Base-by-base conservation (phyloP, 2,113 vertebrate genomes). In the Bos taurus region DNA sequence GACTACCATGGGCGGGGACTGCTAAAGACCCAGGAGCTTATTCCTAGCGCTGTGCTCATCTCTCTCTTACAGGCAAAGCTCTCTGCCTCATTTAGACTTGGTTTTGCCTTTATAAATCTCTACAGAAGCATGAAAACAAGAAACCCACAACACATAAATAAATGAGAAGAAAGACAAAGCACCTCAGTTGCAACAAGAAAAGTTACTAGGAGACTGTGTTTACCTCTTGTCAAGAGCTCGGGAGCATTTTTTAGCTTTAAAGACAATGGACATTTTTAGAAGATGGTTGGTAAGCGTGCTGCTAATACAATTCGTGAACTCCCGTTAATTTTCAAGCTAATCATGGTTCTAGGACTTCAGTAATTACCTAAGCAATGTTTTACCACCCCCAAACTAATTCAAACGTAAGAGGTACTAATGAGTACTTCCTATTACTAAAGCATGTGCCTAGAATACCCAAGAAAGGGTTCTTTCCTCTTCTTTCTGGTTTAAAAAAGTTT, bases 361-460 rank as follows among this genome's bases (percentile, higher is more conserved):
- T 88, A 71, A 93, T 97, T 74, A 81, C 40, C 78, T 85, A 62
- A 93, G 77, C 78, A 85, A 36, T 78, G 43, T 56, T 95, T 93
- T 40, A 88, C 33, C 8, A 54, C 30, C 64, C 52, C 46, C 15
- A 95, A 82, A 77, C 59, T 64, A 74, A 94, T 56, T 77, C 80
- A 67, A 48, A 81, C 40, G 36, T 40, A 57, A 88, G 46, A 23
- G 5, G 28, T 54, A 43, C 36, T 71, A 26, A 67, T 80, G 62
- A 90, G 3, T 71, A 83, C 28, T 95, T 56, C 21, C 60, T 71
- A 2, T 60, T 80, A 54, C 23, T 40, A 74, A 88, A 77, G 12
- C n/a, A 36, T 71, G 46, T 40, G 30, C 33, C 91, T 25, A 5
- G 26, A 28, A 81, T n/a, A 85, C 87, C 26, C n/a, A 74, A n/a